Conservation (phyloP, 2,888 invertebrate species). For the Leucophenga montana region DNA sequence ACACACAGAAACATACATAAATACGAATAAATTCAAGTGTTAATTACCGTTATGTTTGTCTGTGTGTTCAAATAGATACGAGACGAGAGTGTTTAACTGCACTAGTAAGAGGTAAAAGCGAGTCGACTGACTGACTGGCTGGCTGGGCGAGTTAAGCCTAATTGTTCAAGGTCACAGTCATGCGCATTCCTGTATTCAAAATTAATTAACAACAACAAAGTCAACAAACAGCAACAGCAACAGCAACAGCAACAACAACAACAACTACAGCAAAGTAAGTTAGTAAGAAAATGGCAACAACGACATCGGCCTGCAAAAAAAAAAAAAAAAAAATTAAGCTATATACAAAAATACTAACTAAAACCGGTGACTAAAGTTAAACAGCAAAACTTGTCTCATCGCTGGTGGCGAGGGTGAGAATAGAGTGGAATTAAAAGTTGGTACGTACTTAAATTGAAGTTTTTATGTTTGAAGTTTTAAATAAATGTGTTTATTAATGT, state of each 20-base stretch:
- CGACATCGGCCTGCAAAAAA: neutral
- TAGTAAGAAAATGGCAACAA: neutral
- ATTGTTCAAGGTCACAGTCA: constrained; percentile 65
- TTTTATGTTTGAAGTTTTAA: too few relatives aligned
- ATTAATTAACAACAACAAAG: constrained; percentile 62
- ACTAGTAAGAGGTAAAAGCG: neutral
- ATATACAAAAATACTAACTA: neutral
- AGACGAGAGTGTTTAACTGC: too few relatives aligned
- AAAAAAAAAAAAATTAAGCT: constrained; percentile 12
- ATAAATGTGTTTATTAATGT: too few relatives aligned
- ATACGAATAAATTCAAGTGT: constrained; percentile 57
- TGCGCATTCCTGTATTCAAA: constrained; percentile 64
- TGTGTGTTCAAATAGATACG: neutral
- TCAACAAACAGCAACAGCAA: constrained; percentile 40
- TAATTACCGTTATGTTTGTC: constrained; percentile 53
- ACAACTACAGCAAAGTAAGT: constrained; percentile 31
- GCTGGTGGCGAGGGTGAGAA: too few relatives aligned
- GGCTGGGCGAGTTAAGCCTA: constrained; percentile 50
- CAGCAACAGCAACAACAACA: constrained; percentile 36
- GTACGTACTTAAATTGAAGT: too few relatives aligned
- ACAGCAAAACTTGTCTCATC: too few relatives aligned
- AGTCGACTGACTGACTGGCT: neutral
- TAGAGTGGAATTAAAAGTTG: too few relatives aligned
- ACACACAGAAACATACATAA: constrained; percentile 14
- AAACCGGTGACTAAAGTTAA: too few relatives aligned